Conservation (phyloP, 1,140 invertebrate genomes). For the Gonatopus flavifemur region DNA sequence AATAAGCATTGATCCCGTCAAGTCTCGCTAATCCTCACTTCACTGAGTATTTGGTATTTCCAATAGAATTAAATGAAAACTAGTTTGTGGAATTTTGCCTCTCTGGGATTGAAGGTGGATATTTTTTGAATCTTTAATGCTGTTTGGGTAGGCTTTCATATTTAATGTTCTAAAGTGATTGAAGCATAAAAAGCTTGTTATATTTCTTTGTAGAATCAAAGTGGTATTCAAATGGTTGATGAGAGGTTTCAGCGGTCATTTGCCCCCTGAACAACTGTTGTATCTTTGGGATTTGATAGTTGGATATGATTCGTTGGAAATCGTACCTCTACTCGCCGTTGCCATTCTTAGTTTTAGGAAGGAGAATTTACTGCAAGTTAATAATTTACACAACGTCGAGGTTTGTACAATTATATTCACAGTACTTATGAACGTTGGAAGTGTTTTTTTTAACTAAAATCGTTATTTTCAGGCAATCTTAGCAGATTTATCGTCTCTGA, state of each 20-base stretch:
- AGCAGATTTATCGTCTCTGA: conserved; percentile 86
- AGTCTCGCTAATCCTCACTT: too few relatives aligned
- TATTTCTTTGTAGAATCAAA: conserved; percentile 65
- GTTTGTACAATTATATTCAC: conserved; percentile 39
- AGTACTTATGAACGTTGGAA: neutral
- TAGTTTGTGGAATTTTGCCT: too few relatives aligned
- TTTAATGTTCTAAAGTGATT: neutral
- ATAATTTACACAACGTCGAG: conserved; percentile 81
- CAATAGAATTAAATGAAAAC: too few relatives aligned
- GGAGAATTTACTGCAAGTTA: conserved; percentile 88
- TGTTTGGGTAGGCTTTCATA: too few relatives aligned
- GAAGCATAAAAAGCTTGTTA: conserved; percentile 3
- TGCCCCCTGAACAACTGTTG: conserved; percentile 88
- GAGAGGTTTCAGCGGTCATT: conserved; percentile 89
- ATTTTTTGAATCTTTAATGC: too few relatives aligned
- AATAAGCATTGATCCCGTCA: too few relatives aligned
- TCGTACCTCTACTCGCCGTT: conserved; percentile 82
- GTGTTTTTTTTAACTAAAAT: conserved; percentile 1
- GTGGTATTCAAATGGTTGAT: conserved; percentile 96
- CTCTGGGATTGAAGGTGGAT: too few relatives aligned
- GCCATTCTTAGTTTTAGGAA: conserved; percentile 90
- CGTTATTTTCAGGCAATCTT: conserved; percentile 76
- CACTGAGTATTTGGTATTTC: neutral
- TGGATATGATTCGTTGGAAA: conserved; percentile 88
- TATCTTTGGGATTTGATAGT: conserved; percentile 91